A percentile compares a stretch with the other conserved stretches of the same genome.
phyloP scores from a whole-genome alignment of 2,113 vertebrate species.

The Eulemur rufifrons region DNA sequence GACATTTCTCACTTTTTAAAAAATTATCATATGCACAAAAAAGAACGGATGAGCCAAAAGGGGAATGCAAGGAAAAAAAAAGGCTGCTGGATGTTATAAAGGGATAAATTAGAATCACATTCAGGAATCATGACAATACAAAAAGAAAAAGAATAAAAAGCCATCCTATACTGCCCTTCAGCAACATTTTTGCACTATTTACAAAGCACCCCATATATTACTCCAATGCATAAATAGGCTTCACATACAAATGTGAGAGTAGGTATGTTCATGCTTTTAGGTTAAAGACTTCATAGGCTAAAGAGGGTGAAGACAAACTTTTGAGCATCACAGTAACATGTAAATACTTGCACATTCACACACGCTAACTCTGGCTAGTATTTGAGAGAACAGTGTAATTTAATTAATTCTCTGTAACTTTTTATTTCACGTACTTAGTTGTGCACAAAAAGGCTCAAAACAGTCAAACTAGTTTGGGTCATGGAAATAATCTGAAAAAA shows the following conservation, averaged over 20 bases:
- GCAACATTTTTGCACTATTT: not conserved
- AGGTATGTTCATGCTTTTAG: not conserved
- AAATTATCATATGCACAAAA: not conserved
- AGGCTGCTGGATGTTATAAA: not conserved
- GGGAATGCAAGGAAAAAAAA: not conserved
- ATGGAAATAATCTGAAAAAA: constrained; percentile 19
- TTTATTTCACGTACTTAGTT: not conserved
- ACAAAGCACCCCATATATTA: not conserved
- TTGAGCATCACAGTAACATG: not conserved
- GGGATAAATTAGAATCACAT: not conserved
- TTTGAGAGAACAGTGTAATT: not conserved
- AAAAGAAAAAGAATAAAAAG: not conserved
- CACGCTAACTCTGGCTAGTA: not conserved
- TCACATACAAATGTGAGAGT: not conserved
- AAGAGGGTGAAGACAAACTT: not conserved
- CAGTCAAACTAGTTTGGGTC: not conserved
- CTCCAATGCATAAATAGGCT: not conserved
- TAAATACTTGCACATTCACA: not conserved
- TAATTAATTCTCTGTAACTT: not conserved
- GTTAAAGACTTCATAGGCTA: not conserved
- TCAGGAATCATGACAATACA: not conserved
- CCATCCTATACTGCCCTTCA: not conserved
- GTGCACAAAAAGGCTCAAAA: not conserved
- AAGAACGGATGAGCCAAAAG: not conserved
- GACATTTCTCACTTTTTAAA: not conserved